These are phyloP conservation scores for Scylla paramamosain DNA, from an alignment of 1,140 invertebrate species.

Conservation along the genomic window DNA sequence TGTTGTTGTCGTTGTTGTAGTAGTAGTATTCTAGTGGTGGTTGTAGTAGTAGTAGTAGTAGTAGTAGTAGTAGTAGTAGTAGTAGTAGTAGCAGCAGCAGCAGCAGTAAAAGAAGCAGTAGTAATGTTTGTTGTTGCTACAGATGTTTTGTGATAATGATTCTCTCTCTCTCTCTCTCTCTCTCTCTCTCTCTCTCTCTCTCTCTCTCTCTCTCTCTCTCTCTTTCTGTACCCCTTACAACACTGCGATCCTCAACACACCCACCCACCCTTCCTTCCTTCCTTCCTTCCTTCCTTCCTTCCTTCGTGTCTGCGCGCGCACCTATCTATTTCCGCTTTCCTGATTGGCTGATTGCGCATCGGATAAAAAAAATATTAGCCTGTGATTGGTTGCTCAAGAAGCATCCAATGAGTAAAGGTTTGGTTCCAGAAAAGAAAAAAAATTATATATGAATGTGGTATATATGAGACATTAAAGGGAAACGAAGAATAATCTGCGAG, in stretches of 20 bases:
- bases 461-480: background rate
- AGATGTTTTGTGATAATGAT: background rate
- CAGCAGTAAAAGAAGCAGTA: background rate
- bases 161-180: background rate
- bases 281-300: background rate
- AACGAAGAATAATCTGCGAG: background rate
- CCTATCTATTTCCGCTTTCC: background rate
- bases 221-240: background rate
- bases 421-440: background rate
- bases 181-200: constrained; percentile 16
- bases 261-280: no score
- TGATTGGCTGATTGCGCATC: background rate
- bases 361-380: background rate
- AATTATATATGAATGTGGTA: background rate
- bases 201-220: constrained; percentile 50
- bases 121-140: background rate
- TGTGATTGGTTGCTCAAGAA: background rate
- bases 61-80: background rate
- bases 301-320: background rate
- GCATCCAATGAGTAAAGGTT: background rate
- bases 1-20: background rate
- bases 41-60: background rate
- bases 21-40: background rate
- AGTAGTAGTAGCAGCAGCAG: background rate
- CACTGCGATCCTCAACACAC: no score